These are phyloP conservation scores for Teleogryllus occipitalis DNA, from an alignment of 1,140 invertebrate genomes.

Conservation along the genomic window DNA sequence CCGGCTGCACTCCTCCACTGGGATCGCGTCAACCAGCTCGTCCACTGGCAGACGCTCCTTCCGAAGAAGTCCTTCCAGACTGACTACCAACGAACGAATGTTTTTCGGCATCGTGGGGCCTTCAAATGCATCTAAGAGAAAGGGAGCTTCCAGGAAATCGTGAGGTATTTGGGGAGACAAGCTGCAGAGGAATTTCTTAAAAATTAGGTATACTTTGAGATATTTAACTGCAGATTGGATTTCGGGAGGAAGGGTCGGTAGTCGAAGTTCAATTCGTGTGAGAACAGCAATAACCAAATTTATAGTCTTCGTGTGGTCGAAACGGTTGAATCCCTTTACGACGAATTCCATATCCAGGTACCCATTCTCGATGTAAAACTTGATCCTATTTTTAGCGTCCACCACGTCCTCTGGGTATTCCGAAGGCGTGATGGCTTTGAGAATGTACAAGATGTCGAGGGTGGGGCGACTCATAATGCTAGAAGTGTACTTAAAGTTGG, in stretches of 20 bases:
- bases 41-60: not conserved
- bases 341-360: not conserved
- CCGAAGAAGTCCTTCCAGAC: not conserved
- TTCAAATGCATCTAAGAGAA: not conserved
- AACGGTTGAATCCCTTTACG: not conserved
- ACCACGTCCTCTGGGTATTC: constrained; percentile 8
- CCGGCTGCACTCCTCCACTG: not conserved
- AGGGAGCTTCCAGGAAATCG: not conserved
- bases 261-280: not conserved
- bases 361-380: not conserved
- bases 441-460: not conserved
- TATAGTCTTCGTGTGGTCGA: not conserved
- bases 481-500: not conserved
- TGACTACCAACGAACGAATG: not conserved
- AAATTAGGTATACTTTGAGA: not conserved
- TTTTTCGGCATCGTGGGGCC: not conserved
- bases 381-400: not conserved
- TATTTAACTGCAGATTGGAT: not conserved
- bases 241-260: not conserved
- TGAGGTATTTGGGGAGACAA: constrained; percentile 5
- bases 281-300: constrained; percentile 8
- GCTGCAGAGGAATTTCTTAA: not conserved
- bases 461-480: not conserved
- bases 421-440: not conserved
- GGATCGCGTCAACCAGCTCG: not conserved